phyloP scores from a whole-genome alignment of 2,113 vertebrate species.

The Hypomesus transpacificus region DNA sequence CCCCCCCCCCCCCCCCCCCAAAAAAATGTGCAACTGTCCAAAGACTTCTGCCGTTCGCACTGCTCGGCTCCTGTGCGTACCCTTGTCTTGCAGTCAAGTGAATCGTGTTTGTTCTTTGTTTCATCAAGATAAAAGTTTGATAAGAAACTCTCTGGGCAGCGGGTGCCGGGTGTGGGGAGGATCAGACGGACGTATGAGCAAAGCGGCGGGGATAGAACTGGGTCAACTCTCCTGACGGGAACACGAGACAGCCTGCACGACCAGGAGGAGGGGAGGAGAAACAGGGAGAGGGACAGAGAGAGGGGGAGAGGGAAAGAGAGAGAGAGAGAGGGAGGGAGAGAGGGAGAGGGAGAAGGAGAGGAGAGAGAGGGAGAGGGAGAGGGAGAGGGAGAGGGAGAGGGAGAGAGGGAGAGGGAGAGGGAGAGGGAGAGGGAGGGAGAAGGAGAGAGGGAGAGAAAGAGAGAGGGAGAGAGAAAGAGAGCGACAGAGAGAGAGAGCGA shows the following conservation, averaged over 20 bases:
- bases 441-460: too few relatives aligned
- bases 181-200: conserved; percentile 29
- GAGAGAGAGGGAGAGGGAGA: too few relatives aligned
- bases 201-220: conserved; percentile 39
- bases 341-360: too few relatives aligned
- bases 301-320: too few relatives aligned
- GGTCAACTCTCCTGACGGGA: conserved; percentile 36
- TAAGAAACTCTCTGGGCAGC: conserved; percentile 25
- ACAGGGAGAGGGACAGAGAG: not conserved
- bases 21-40: too few relatives aligned
- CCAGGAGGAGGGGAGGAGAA: not conserved
- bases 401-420: too few relatives aligned
- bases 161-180: conserved; percentile 4
- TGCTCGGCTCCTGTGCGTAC: too few relatives aligned
- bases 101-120: conserved; percentile 30
- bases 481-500: not conserved
- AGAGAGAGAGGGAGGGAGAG: too few relatives aligned
- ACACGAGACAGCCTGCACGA: conserved; percentile 3
- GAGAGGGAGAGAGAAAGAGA: not conserved
- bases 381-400: too few relatives aligned
- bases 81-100: not conserved
- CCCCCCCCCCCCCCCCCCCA: too few relatives aligned
- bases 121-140: conserved; percentile 38
- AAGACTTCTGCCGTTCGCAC: too few relatives aligned
- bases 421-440: too few relatives aligned